Evolutionary conservation across 2,797 vertebrate species (phyloP).

Genomic region (Halcyon chelicuti): DNA sequence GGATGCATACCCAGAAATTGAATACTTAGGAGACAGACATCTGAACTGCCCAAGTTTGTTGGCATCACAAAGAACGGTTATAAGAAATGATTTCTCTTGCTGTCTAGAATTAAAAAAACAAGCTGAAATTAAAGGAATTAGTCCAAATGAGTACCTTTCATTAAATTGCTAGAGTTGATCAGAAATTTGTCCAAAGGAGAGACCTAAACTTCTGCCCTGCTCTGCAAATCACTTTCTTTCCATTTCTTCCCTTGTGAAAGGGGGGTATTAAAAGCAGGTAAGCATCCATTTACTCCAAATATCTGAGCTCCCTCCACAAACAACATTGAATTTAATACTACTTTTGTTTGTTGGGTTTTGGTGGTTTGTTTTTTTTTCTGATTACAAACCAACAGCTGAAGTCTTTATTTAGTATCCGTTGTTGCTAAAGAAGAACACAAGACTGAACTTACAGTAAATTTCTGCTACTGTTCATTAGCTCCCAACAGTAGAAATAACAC

Average conservation of each 20-base stretch:
- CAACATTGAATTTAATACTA: neutral
- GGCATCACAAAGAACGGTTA: neutral
- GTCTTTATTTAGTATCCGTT: neutral
- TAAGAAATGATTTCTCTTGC: neutral
- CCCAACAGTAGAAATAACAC: constrained; percentile 60
- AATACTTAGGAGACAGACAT: neutral
- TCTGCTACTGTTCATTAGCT: constrained; percentile 36
- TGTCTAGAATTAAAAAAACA: neutral
- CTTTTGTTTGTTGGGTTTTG: neutral
- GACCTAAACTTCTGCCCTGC: neutral
- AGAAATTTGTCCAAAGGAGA: neutral
- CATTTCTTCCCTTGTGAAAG: neutral
- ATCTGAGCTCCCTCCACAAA: neutral
- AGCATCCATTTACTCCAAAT: neutral
- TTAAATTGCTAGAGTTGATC: neutral
- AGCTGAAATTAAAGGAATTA: neutral
- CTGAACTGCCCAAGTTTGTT: neutral
- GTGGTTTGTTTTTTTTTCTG: neutral
- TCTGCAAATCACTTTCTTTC: neutral
- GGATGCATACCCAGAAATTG: neutral
- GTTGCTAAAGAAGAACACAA: neutral
- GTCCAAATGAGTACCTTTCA: neutral
- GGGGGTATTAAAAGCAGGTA: neutral
- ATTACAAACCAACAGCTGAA: neutral
- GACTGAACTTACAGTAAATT: neutral